Evolutionary conservation across 2,888 invertebrate genomes (phyloP), one percentile per base, ranked within the genome.

Genomic region (Meloe dianella): DNA sequence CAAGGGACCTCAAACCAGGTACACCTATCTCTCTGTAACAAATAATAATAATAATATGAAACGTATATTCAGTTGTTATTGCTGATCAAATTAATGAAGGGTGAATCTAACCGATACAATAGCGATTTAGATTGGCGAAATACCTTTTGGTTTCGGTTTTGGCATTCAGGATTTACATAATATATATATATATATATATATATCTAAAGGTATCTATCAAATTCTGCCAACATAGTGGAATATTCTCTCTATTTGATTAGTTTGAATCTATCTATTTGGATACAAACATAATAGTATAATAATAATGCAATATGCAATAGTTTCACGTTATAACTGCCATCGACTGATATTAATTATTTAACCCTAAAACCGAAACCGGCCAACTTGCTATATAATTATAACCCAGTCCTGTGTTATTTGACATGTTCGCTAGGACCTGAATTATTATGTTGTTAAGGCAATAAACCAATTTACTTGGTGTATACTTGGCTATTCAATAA

Each of bases 341-440:
- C 71, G 73, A 72, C 73, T 72, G 67, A 64, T 72, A 73, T 76
- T 74, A 76, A 76, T 76, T 73, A 76, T 74, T 76, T 74, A 72
- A 70, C 67, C 70, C 69, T 47, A 63, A 41, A 65, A 66, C 68
- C 66, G 64, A 66, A 63, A 70, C 69, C 64, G 63, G 62, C 72
- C 68, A 69, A 73, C 66, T 69, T 69, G 62, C 71, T 65, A 63
- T n/a, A n/a, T 64, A 66, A 71, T 71, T 68, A 72, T 69, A 74
- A 14, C 54, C 54, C 54, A n/a, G n/a, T n/a, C n/a, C 27, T 68
- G 70, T 73, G 73, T 66, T n/a, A 69, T 74, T 66, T 74, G 74
- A 72, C 73, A 68, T 74, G 73, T 74, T 74, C 72, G 74, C 70
- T 57, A 68, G 71, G 64, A 64, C 65, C 61, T 71, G 67, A 74